Percentiles rank a stretch among this genome's conserved stretches.
Evolutionary conservation across 1,140 invertebrate genomes (phyloP).

Genomic region (Camponotus floridanus): DNA sequence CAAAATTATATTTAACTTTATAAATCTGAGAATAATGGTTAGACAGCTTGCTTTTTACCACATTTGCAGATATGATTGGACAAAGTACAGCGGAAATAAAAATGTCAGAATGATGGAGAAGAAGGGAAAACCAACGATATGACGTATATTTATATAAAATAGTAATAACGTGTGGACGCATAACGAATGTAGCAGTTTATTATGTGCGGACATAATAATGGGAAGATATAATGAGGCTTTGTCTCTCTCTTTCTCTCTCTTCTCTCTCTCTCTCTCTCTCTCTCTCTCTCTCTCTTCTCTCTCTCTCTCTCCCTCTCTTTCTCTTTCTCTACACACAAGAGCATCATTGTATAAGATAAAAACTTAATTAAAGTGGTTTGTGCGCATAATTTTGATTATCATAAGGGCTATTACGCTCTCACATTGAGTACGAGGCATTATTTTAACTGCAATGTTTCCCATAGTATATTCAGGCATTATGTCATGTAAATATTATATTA

Average conservation of each 20-base stretch:
- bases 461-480: constrained; percentile 33
- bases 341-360: constrained; percentile 52
- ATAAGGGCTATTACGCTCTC: constrained; percentile 49
- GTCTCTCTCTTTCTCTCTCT: background rate
- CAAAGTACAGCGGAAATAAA: constrained; percentile 16
- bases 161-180: constrained; percentile 12
- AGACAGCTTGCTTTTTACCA: background rate
- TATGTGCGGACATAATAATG: constrained; percentile 49
- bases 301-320: too few species aligned
- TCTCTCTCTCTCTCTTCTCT: too few species aligned
- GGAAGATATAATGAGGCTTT: constrained; percentile 41
- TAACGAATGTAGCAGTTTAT: constrained; percentile 48
- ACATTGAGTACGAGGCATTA: constrained; percentile 43
- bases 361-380: constrained; percentile 54
- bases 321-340: background rate
- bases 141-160: constrained; percentile 43
- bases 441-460: constrained; percentile 42
- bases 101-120: constrained; percentile 23
- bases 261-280: too few species aligned
- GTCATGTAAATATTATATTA: constrained; percentile 37
- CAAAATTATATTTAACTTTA: background rate
- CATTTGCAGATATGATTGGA: constrained; percentile 4
- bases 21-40: background rate
- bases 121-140: constrained; percentile 3
- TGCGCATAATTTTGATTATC: constrained; percentile 55